phyloP scores from a whole-genome alignment of 1,140 invertebrate genomes.

The Dolichoris vasculosae region DNA sequence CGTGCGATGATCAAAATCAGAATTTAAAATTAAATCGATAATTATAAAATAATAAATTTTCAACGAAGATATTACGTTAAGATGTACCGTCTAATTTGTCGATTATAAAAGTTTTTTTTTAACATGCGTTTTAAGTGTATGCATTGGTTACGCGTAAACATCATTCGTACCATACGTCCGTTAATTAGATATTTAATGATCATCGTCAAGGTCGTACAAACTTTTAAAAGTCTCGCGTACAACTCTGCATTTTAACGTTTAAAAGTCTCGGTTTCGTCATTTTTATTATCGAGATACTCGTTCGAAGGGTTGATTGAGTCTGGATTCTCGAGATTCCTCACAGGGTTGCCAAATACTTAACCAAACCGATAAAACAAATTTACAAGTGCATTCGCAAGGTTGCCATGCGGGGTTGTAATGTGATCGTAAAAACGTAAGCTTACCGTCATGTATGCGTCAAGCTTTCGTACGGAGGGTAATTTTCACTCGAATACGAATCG shows the following conservation, averaged over 20 bases:
- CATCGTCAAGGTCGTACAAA: neutral
- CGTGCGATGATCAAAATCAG: too few relatives aligned
- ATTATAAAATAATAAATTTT: too few relatives aligned
- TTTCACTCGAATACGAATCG: neutral
- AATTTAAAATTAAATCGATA: too few relatives aligned
- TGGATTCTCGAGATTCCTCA: constrained; percentile 3
- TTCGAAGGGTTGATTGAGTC: constrained; percentile 39
- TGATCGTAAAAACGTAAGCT: neutral
- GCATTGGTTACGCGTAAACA: too few relatives aligned
- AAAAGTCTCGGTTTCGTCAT: neutral
- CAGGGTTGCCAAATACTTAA: constrained; percentile 26
- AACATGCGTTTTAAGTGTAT: too few relatives aligned
- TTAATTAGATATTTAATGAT: neutral
- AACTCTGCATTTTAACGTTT: neutral
- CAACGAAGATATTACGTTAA: too few relatives aligned
- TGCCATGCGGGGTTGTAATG: neutral
- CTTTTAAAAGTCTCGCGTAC: neutral
- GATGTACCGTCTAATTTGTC: too few relatives aligned
- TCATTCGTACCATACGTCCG: neutral
- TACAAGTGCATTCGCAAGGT: neutral
- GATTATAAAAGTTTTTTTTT: too few relatives aligned
- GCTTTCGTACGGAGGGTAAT: neutral
- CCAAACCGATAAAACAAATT: neutral
- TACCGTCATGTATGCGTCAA: neutral
- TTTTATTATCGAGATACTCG: constrained; percentile 18